Base-by-base conservation (phyloP, 2,113 vertebrate genomes). In the Sturnira hondurensis region DNA sequence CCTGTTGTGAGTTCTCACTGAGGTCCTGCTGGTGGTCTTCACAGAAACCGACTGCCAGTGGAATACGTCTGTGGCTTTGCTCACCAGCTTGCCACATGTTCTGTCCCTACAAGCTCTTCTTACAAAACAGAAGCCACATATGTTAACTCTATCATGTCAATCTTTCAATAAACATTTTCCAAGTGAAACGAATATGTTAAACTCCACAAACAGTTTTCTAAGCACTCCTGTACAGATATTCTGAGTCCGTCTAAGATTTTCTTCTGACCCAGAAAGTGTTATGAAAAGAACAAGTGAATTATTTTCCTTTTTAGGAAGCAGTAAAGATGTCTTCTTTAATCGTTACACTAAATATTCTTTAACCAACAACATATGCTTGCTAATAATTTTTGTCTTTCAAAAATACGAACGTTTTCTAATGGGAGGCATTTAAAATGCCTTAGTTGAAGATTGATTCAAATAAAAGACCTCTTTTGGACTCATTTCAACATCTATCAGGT, bases 391-490 rank as follows among this genome's bases (percentile, higher is more conserved):
- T 98, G 93, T 98, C 98, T 97, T 96, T 95, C 94, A 97, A 94
- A 97, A 97, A 98, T 98, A 96, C 98, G 97, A 97, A 97, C 97
- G 70, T 98, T 98, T 98, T 97, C 74, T 97, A 98, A 98, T 92
- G 92, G 91, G 71, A 98, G 94, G 95, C 91, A 97, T 97, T 98
- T 98, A 97, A 98, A 98, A 98, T 97, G 89, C 95, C 74, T 96
- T 96, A 94, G 93, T 95, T 98, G 95, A 98, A 98, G 86, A 94
- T 6, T 95, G 94, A 97, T 78, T 98, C 95, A 86, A 97, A 98
- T 91, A 97, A 98, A 98, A 98, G 87, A 70, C 94, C 92, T 97
- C 95, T 96, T 98, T 98, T 65, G 92, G 90, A 98, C 98, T 98
- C 95, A 97, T 97, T 96, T 96, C 97, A 97, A 93, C 97, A 98